phyloP scores from a whole-genome alignment of 2,113 vertebrate genomes.

The Thymallus thymallus region DNA sequence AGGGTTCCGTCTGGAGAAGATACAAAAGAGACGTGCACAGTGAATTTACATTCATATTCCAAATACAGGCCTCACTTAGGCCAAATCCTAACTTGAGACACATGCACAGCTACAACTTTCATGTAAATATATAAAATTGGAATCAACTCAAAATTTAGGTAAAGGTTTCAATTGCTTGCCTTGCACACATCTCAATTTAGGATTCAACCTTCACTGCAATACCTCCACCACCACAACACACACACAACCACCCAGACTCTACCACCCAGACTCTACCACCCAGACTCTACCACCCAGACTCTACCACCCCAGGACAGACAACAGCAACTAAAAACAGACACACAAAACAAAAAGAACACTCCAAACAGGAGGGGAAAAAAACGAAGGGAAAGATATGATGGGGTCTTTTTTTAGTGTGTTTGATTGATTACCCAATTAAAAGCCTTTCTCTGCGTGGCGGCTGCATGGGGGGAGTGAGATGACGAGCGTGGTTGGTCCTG shows the following conservation, averaged over 20 bases:
- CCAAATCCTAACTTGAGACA: not conserved
- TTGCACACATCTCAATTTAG: not conserved
- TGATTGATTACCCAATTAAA: slow-evolving; percentile 77
- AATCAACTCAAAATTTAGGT: too few species aligned
- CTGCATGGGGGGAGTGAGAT: slow-evolving; percentile 73
- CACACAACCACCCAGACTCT: too few species aligned
- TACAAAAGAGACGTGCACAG: slow-evolving; percentile 35
- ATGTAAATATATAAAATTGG: too few species aligned
- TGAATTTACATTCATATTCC: slow-evolving; percentile 16
- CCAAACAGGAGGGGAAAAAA: slow-evolving; percentile 52
- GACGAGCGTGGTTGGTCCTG: slow-evolving; percentile 75
- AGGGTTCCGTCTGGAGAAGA: slow-evolving; percentile 87
- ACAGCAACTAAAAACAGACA: slow-evolving; percentile 24
- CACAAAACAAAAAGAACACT: slow-evolving; percentile 37
- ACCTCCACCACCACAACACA: slow-evolving; percentile 17
- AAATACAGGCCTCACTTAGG: not conserved
- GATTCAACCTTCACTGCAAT: not conserved
- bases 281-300: slow-evolving; percentile 38
- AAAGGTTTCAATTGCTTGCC: not conserved
- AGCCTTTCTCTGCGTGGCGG: slow-evolving; percentile 76
- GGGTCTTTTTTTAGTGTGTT: slow-evolving; percentile 67
- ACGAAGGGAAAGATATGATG: slow-evolving; percentile 62
- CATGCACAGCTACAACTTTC: not conserved
- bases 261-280: slow-evolving; percentile 42
- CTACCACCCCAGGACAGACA: slow-evolving; percentile 24